Percentiles rank a stretch among this genome's conserved stretches.
Evolutionary conservation across 2,797 vertebrate genomes (phyloP).

Genomic region (Chiroxiphia lanceolata): DNA sequence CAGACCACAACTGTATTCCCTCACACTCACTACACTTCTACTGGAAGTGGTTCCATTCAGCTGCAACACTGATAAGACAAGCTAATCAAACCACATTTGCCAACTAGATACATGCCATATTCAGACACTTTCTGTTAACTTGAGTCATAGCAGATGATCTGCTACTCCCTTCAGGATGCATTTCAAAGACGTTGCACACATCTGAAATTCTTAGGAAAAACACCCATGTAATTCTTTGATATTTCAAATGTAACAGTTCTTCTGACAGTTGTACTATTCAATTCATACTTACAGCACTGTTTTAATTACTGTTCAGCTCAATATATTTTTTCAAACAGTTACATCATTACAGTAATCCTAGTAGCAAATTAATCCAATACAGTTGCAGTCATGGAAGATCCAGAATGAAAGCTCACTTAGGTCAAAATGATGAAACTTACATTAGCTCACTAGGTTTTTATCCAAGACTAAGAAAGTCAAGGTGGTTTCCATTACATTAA

Average conservation of each 20-base stretch:
- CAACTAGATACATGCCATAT: neutral
- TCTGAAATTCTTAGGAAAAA: neutral
- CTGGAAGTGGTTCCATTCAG: neutral
- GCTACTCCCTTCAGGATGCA: neutral
- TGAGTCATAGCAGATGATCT: neutral
- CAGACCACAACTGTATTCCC: neutral
- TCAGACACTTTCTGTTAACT: neutral
- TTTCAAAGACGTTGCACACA: neutral
- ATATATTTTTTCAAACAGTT: neutral
- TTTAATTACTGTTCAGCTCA: neutral
- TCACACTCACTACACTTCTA: neutral
- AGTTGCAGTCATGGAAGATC: neutral
- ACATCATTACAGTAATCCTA: neutral
- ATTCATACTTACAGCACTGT: neutral
- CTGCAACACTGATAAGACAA: neutral
- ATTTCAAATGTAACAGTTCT: neutral
- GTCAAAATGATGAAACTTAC: neutral
- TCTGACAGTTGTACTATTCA: neutral
- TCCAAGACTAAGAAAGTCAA: neutral
- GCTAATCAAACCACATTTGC: neutral
- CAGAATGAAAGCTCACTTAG: neutral
- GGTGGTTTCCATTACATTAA: neutral
- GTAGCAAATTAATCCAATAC: neutral
- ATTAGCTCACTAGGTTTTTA: neutral
- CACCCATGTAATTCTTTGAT: neutral